A percentile compares a stretch with the other conserved stretches of the same genome.
Conservation (phyloP, 2,113 vertebrate species). For the Hippocampus mohnikei region DNA sequence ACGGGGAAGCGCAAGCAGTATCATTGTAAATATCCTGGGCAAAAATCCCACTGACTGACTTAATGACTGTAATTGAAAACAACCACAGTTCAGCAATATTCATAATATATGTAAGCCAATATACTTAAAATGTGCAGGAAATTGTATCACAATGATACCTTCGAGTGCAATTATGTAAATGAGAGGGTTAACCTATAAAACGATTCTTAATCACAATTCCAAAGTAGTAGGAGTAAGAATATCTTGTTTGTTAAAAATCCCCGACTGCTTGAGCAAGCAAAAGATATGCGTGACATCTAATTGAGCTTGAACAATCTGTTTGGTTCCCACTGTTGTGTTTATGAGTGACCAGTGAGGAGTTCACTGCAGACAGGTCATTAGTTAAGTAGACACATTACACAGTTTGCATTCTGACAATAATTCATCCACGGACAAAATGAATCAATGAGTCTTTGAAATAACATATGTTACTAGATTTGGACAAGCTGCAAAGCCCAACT, state of each 20-base stretch:
- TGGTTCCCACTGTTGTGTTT: constrained; percentile 51
- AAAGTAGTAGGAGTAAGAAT: constrained; percentile 4
- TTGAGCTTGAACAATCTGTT: constrained; percentile 31
- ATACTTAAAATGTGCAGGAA: neutral
- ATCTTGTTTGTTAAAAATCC: constrained; percentile 1
- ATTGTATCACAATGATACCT: neutral
- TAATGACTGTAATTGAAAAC: too few relatives aligned
- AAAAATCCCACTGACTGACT: neutral
- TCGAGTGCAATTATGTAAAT: neutral
- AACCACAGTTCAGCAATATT: neutral
- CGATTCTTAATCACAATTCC: neutral
- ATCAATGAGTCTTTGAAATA: constrained; percentile 73
- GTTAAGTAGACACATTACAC: constrained; percentile 59
- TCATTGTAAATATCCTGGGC: too few relatives aligned
- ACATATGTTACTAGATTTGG: constrained; percentile 69
- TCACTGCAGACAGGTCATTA: constrained; percentile 66
- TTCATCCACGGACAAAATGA: constrained; percentile 65
- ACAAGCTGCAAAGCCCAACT: constrained; percentile 63
- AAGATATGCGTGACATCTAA: constrained; percentile 27
- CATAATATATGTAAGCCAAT: neutral
- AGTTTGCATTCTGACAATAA: constrained; percentile 59
- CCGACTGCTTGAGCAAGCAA: constrained; percentile 26
- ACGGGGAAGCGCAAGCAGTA: too few relatives aligned
- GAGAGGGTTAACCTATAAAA: too few relatives aligned
- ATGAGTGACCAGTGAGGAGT: constrained; percentile 55